Conservation (phyloP, 1,140 invertebrate genomes). For the Dufourea novaeangliae region DNA sequence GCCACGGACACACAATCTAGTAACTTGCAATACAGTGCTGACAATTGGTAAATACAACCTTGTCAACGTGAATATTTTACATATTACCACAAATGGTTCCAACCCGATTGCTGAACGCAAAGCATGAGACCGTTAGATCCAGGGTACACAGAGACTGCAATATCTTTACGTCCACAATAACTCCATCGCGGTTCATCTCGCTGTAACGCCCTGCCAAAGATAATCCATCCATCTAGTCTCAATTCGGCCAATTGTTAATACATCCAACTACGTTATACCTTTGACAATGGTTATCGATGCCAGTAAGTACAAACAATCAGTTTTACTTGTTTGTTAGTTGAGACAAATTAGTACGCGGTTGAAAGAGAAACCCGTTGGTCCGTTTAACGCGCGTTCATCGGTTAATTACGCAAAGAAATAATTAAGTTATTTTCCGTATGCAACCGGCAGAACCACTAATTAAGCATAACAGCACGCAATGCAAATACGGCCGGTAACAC, state of each 20-base stretch:
- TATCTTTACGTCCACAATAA: no score
- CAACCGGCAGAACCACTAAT: conserved; percentile 49
- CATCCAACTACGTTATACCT: no score
- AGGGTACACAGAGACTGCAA: no score
- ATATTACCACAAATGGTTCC: neutral
- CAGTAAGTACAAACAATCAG: neutral
- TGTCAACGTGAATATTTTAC: neutral
- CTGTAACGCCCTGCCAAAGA: no score
- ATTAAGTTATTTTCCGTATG: conserved; percentile 50
- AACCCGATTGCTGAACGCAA: neutral
- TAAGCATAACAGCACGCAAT: conserved; percentile 46
- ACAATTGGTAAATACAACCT: neutral
- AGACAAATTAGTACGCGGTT: conserved; percentile 37
- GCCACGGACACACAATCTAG: neutral
- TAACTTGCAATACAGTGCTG: neutral
- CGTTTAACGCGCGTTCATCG: conserved; percentile 46
- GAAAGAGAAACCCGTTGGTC: conserved; percentile 19
- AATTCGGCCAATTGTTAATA: no score
- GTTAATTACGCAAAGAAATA: conserved; percentile 53
- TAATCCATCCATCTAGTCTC: no score
- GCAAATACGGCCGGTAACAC: conserved; percentile 22
- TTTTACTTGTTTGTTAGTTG: neutral
- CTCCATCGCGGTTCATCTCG: no score
- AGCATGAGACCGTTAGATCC: neutral
- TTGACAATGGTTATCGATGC: no score